Evolutionary conservation across 1,140 invertebrate species (phyloP).

Genomic region (Sogatella furcifera): DNA sequence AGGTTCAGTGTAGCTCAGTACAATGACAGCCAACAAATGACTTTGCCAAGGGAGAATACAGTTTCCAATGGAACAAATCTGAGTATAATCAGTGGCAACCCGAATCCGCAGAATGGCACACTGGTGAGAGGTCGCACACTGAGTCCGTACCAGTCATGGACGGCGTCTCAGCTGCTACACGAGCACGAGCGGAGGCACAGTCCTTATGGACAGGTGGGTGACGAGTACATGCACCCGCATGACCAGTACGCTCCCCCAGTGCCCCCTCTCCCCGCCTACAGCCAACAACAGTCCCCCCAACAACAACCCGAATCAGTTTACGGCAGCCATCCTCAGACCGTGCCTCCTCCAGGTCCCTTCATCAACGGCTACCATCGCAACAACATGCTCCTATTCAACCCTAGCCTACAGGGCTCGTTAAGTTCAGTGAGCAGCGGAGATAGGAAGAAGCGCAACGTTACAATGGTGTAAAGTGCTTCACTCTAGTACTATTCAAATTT

Average conservation of each 20-base stretch:
- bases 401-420: slow-evolving; percentile 40
- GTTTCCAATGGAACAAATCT: slow-evolving; percentile 16
- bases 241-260: slow-evolving; percentile 21
- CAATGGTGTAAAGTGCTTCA: slow-evolving; percentile 36
- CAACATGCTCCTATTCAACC: slow-evolving; percentile 36
- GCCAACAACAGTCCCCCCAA: slow-evolving; percentile 25
- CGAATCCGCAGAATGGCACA: slow-evolving; percentile 27
- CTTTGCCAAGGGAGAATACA: slow-evolving; percentile 1
- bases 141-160: slow-evolving; percentile 44
- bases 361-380: slow-evolving; percentile 33
- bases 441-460: slow-evolving; percentile 42
- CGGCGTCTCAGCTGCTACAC: slow-evolving; percentile 43
- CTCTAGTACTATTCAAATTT: neutral
- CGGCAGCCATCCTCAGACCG: slow-evolving; percentile 26
- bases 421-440: slow-evolving; percentile 43
- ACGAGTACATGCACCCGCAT: slow-evolving; percentile 19
- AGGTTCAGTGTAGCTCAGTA: slow-evolving; percentile 36
- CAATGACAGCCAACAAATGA: slow-evolving; percentile 15
- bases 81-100: slow-evolving; percentile 22
- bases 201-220: slow-evolving; percentile 29
- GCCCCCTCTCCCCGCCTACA: slow-evolving; percentile 20
- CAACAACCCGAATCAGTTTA: slow-evolving; percentile 34
- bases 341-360: slow-evolving; percentile 26
- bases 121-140: slow-evolving; percentile 34
- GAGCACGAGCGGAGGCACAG: slow-evolving; percentile 45